Percentiles rank a stretch among this genome's conserved stretches.
Evolutionary conservation across 2,797 vertebrate genomes (phyloP).

Genomic region (Platyrinchus mystaceus): DNA sequence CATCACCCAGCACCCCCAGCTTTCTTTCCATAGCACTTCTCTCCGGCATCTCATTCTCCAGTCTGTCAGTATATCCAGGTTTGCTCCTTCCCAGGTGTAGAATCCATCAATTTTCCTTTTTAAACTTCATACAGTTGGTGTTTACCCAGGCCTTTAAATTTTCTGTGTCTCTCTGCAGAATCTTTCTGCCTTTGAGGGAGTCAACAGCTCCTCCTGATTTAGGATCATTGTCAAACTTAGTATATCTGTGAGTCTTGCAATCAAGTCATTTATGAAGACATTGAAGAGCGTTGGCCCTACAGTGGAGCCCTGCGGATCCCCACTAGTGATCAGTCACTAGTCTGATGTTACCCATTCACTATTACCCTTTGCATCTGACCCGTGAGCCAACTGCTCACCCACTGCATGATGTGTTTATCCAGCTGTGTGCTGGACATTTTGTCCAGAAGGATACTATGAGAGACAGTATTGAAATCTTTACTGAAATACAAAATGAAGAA

Average conservation of each 20-base stretch:
- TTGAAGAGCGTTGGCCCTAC: too few species aligned
- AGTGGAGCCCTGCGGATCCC: background rate
- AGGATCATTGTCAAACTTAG: background rate
- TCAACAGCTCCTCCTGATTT: background rate
- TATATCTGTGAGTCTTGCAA: accelerated
- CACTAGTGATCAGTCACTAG: too few species aligned
- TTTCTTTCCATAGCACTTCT: accelerated
- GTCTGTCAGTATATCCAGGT: accelerated
- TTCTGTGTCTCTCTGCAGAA: background rate
- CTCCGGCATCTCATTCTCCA: background rate
- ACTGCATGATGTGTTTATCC: background rate
- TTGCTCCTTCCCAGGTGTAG: accelerated
- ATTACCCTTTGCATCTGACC: background rate
- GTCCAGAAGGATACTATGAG: background rate
- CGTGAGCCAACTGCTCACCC: background rate
- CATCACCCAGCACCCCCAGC: accelerated
- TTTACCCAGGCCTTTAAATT: background rate
- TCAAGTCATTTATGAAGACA: background rate
- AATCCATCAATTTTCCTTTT: background rate
- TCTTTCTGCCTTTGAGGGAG: background rate
- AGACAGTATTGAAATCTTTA: background rate
- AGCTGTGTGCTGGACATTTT: background rate
- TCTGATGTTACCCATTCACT: background rate
- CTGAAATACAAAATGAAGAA: background rate
- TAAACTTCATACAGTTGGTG: too few species aligned